Base-by-base conservation (phyloP, 2,113 vertebrate genomes). In the Pycnonotus jocosus region DNA sequence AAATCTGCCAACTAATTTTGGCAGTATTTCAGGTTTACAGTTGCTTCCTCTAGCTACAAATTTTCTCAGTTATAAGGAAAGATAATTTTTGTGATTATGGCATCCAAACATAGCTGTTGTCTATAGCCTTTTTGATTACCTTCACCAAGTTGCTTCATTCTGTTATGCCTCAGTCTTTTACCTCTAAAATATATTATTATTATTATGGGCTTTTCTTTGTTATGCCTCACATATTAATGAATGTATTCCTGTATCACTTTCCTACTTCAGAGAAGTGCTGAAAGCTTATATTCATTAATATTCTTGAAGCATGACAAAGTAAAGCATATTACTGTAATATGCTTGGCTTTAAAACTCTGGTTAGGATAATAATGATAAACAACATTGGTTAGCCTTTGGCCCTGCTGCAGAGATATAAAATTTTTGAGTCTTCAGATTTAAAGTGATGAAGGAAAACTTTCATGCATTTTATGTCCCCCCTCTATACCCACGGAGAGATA, bases 241-340 rank as follows among this genome's bases (percentile, higher is more conserved):
- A 78, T 68, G 64, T 74, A 45, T 93, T 86, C 27, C 58, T 69
- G 53, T 95, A 90, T 90, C 71, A 56, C 60, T 93, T 86, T 70
- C 33, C 54, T 93, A 21, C 56, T 92, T 81, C 79, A 81, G 35
- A 68, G 76, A 70, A 86, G 44, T 60, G 58, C 60, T 94, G 76
- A 78, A 92, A 92, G 79, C 68, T 4, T 62, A 30, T 31, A n/a
- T 86, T 95, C 82, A 83, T 93, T 95, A 95, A 95, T 96, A 94
- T 94, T 94, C 93, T 69, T 88, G 74, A 86, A 85, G 87, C 33
- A 1, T 91, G 92, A 66, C 87, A 83, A 88, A 86, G 68, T 83
- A 92, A 95, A 96, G 58, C 88, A 82, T 94, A 88, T 96, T 93
- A 95, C 28, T 81, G 31, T 82, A 90, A 95, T 72, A 51, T 33